A percentile compares a stretch with the other conserved stretches of the same genome.
phyloP scores from a whole-genome alignment of 2,888 invertebrate genomes.

The Ecliptopera silaceata region DNA sequence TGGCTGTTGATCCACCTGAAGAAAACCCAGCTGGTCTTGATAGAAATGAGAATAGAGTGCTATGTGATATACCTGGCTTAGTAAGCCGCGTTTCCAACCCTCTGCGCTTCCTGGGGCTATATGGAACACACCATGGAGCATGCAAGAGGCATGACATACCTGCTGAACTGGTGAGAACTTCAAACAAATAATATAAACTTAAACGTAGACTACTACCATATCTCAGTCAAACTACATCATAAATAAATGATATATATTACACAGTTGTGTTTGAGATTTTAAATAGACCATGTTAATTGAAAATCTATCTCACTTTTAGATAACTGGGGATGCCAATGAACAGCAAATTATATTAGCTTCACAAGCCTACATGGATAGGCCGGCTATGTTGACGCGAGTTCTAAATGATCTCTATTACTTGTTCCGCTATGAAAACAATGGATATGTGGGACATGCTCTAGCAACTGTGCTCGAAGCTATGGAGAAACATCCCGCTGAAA shows the following conservation, averaged over 20 bases:
- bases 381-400: constrained; percentile 90
- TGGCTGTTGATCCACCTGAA: constrained; percentile 31
- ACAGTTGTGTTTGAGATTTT: no score
- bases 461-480: constrained; percentile 94
- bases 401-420: constrained; percentile 95
- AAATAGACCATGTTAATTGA: no score
- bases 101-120: constrained; percentile 95
- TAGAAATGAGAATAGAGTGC: constrained; percentile 47
- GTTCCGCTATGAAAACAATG: constrained; percentile 92
- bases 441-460: constrained; percentile 88
- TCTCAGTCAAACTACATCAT: no score
- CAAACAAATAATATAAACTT: neutral
- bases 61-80: constrained; percentile 94
- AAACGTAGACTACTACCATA: no score
- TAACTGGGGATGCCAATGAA: constrained; percentile 96
- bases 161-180: constrained; percentile 88
- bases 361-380: constrained; percentile 91
- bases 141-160: constrained; percentile 96
- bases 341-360: constrained; percentile 95
- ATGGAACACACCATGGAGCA: constrained; percentile 94
- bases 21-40: constrained; percentile 35
- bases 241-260: no score
- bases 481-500: constrained; percentile 92
- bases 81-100: constrained; percentile 88
- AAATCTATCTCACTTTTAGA: constrained; percentile 68